Evolutionary conservation across 2,888 invertebrate genomes (phyloP), one percentile per base, ranked within the genome.

Genomic region (Auanema sp.): DNA sequence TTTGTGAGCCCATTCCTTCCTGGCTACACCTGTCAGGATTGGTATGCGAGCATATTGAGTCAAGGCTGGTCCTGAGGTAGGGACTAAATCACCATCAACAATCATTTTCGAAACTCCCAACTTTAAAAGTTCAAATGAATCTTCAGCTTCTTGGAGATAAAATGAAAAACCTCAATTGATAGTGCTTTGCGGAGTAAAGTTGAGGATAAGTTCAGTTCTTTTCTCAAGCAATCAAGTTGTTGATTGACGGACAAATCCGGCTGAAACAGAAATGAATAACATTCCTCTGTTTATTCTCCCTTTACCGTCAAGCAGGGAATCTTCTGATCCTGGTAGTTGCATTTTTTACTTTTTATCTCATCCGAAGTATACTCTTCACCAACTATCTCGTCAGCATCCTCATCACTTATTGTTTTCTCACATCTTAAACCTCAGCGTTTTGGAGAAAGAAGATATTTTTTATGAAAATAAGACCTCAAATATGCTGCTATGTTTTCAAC

Each of bases 1-100:
- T 69, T 83, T 83, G 60, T 83, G 82, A 53, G 77, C 81, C 83
- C 83, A 84, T 65, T 83, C 83, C 42, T 75, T 68, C 14, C 74
- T 69, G 8, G 83, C 83, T 25, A 84, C 79, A 11, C 83, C 83
- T 12, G 79, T 83, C 65, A 83, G 66, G 18, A 83, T 71, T 1
- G 83, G 84, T 23, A 84, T 68, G 12, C 76, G 70, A 6, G 83
- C 79, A 53, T 78, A 65, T 14, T 62, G 55, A 16, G 78, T 69
- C 33, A 82, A 65, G 23, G 73, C 70, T 1, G 60, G 59, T 4
- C 79, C 79, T 11, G 77, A 67, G 14, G 71, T 58, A 8, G 80
- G 75, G 12, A 83, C 75, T 52, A 83, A 67, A 43, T 83, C 80
- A n/a, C 77, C 78, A 65, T 83, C 83, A 1, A 84, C 79, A 0